These are phyloP conservation scores for Peucedramus taeniatus DNA, from an alignment of 2,113 vertebrate species.

Conservation along the genomic window DNA sequence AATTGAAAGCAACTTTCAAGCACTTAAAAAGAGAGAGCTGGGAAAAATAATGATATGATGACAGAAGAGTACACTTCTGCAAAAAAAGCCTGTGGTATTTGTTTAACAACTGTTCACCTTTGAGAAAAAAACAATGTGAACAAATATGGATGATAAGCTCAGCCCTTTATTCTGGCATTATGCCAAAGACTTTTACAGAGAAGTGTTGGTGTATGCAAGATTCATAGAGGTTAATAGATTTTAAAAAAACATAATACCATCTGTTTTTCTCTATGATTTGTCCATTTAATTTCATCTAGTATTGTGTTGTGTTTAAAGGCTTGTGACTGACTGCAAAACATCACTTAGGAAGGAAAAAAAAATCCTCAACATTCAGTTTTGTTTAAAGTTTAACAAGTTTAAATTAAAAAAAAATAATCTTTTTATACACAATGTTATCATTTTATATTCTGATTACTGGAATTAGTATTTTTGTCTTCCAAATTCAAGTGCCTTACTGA, in stretches of 20 bases:
- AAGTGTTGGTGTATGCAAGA: background rate
- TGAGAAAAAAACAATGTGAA: background rate
- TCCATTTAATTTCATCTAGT: background rate
- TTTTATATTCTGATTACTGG: background rate
- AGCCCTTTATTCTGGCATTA: background rate
- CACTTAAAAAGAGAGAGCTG: background rate
- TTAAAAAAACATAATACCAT: background rate
- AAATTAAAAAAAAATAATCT: background rate
- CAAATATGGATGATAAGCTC: background rate
- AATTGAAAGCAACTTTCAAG: background rate
- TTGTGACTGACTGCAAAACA: background rate
- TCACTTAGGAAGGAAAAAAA: background rate
- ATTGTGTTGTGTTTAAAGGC: background rate
- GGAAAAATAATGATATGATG: background rate
- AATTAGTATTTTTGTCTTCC: background rate
- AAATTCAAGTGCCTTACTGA: background rate
- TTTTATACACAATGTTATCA: background rate
- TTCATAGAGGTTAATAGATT: conserved; percentile 4
- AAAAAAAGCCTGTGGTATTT: background rate
- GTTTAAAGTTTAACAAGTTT: background rate
- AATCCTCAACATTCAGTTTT: background rate
- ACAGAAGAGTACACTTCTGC: background rate
- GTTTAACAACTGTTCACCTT: background rate
- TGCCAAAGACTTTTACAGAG: background rate
- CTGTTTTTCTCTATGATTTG: background rate